Evolutionary conservation across 2,797 vertebrate species (phyloP).

Genomic region (Danio kyathit): DNA sequence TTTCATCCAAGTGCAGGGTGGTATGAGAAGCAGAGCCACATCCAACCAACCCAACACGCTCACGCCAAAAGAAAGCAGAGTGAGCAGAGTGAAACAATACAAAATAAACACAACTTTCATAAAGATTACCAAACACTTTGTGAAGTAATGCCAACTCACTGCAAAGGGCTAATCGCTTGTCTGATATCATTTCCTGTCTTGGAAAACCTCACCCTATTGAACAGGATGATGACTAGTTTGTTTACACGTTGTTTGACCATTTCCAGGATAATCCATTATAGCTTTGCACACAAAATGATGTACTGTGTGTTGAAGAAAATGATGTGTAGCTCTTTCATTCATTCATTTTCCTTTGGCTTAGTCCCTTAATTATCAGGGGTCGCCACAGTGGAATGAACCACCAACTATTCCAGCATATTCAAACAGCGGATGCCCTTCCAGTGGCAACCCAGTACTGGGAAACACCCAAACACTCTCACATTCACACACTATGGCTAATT

Average conservation of each 20-base stretch:
- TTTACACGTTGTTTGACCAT: conserved; percentile 18
- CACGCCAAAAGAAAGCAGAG: not conserved
- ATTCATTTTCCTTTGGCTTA: too few species aligned
- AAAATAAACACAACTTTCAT: too few species aligned
- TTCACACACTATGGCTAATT: too few species aligned
- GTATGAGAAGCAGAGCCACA: conserved; percentile 61
- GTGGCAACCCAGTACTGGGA: too few species aligned
- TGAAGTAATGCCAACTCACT: not conserved
- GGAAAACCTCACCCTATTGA: not conserved
- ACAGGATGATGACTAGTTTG: conserved; percentile 10
- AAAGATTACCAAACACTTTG: too few species aligned
- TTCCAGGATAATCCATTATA: conserved; percentile 8
- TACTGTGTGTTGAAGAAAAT: conserved; percentile 8
- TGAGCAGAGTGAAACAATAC: too few species aligned
- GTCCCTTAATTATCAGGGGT: too few species aligned
- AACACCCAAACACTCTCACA: too few species aligned
- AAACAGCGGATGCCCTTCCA: too few species aligned
- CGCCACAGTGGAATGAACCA: too few species aligned
- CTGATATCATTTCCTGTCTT: not conserved
- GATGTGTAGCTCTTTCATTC: not conserved
- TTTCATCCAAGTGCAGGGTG: conserved; percentile 47
- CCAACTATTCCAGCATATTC: too few species aligned
- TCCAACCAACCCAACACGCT: conserved; percentile 69
- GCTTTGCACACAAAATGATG: conserved; percentile 21
- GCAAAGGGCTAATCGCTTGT: not conserved